phyloP scores from a whole-genome alignment of 1,140 invertebrate genomes.

The Pteromalus puparum region DNA sequence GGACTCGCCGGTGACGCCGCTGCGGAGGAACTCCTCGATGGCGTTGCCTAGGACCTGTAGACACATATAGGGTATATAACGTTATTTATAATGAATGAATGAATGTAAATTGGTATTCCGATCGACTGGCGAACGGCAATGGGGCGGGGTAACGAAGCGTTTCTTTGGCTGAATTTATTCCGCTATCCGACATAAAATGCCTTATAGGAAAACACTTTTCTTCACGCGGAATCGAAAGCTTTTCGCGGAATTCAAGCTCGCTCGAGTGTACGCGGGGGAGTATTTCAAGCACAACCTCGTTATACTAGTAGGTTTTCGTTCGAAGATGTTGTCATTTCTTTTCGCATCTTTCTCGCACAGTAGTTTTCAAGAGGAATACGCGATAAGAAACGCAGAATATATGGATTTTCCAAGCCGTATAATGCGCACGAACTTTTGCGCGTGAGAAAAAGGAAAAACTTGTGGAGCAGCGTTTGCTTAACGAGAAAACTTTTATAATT shows the following conservation, averaged over 20 bases:
- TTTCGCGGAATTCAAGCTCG: neutral
- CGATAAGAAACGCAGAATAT: neutral
- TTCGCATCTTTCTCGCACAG: neutral
- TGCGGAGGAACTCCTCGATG: constrained; percentile 85
- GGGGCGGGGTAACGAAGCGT: neutral
- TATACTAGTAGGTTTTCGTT: neutral
- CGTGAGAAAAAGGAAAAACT: neutral
- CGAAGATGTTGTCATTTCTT: neutral
- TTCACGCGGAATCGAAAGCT: neutral
- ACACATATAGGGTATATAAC: neutral
- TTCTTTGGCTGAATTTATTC: neutral
- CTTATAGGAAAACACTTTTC: neutral
- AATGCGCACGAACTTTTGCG: neutral
- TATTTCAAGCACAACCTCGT: neutral
- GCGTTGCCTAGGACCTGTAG: constrained; percentile 82
- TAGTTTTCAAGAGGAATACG: neutral
- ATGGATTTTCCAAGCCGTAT: neutral
- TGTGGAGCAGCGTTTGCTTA: neutral
- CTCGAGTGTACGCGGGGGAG: neutral
- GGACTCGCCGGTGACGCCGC: constrained; percentile 41
- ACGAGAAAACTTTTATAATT: constrained; percentile 5
- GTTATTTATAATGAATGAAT: neutral
- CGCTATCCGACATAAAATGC: neutral
- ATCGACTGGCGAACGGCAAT: too few species aligned
- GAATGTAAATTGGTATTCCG: too few species aligned